Percentiles rank a stretch among this genome's conserved stretches.
These are phyloP conservation scores for Coleophora flavipennella DNA, from an alignment of 2,888 invertebrate species.

Conservation along the genomic window DNA sequence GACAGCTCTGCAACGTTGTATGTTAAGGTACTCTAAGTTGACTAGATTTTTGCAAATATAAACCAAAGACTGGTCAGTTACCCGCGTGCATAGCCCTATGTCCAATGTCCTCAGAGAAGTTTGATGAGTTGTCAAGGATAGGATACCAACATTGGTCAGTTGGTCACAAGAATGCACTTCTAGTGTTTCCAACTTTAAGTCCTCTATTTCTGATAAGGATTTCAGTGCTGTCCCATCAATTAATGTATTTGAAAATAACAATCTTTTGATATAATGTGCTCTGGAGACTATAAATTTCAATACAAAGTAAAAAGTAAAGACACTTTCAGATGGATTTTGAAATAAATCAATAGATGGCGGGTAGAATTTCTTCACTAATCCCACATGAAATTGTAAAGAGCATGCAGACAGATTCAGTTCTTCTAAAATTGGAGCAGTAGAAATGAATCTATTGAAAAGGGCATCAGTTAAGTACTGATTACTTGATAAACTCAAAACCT, in stretches of 20 bases:
- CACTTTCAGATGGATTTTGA: slow-evolving; percentile 74
- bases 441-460: slow-evolving; percentile 77
- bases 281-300: slow-evolving; percentile 69
- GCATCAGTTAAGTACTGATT: slow-evolving; percentile 83
- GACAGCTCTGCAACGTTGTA: slow-evolving; percentile 76
- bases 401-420: slow-evolving; percentile 77
- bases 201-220: slow-evolving; percentile 63
- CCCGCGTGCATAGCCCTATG: slow-evolving; percentile 75
- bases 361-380: slow-evolving; percentile 78
- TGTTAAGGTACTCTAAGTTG: slow-evolving; percentile 72
- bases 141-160: slow-evolving; percentile 72
- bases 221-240: slow-evolving; percentile 77
- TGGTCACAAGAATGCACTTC: slow-evolving; percentile 75
- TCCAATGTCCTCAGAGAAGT: slow-evolving; percentile 71
- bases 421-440: slow-evolving; percentile 73
- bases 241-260: slow-evolving; percentile 78
- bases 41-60: slow-evolving; percentile 73
- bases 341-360: slow-evolving; percentile 53
- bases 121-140: slow-evolving; percentile 70
- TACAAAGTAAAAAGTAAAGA: slow-evolving; percentile 80
- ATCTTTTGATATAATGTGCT: slow-evolving; percentile 66
- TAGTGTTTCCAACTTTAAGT: slow-evolving; percentile 65
- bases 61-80: slow-evolving; percentile 76
- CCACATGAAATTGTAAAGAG: slow-evolving; percentile 80
- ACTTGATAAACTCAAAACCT: slow-evolving; percentile 73